Evolutionary conservation across 2,888 invertebrate genomes (phyloP).

Genomic region (Ennomos erosarius): DNA sequence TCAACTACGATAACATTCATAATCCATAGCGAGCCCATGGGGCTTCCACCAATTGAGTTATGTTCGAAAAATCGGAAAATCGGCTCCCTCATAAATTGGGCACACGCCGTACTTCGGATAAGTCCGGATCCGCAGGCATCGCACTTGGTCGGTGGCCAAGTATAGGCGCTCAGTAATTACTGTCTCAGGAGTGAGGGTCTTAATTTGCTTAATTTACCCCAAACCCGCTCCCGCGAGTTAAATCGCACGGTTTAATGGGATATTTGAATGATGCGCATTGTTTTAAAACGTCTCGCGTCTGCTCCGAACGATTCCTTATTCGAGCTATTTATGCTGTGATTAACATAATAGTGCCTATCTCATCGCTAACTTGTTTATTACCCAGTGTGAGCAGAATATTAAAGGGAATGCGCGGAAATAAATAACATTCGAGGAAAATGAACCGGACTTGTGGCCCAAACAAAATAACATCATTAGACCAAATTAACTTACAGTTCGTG

Average conservation of each 20-base stretch:
- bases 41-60: slow-evolving; percentile 63
- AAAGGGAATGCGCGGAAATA: slow-evolving; percentile 32
- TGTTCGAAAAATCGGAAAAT: slow-evolving; percentile 64
- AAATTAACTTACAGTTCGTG: slow-evolving; percentile 18
- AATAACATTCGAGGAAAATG: slow-evolving; percentile 24
- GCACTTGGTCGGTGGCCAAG: slow-evolving; percentile 75
- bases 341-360: slow-evolving; percentile 39
- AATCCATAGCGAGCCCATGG: slow-evolving; percentile 63
- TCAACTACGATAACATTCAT: slow-evolving; percentile 65
- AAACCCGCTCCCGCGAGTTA: slow-evolving; percentile 68
- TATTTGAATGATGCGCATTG: slow-evolving; percentile 79
- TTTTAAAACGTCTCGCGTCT: slow-evolving; percentile 72
- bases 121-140: slow-evolving; percentile 42
- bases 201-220: slow-evolving; percentile 83
- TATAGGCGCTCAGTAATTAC: slow-evolving; percentile 77
- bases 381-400: slow-evolving; percentile 31
- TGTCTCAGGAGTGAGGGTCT: slow-evolving; percentile 75
- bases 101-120: slow-evolving; percentile 43
- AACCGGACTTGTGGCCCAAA: slow-evolving; percentile 14
- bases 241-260: slow-evolving; percentile 79
- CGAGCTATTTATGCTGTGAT: slow-evolving; percentile 39
- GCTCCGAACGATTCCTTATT: slow-evolving; percentile 60
- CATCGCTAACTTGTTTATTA: slow-evolving; percentile 36
- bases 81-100: slow-evolving; percentile 61
- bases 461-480: slow-evolving; percentile 21